Conservation (phyloP, 2,888 invertebrate genomes). For the Euzetes globulus region DNA sequence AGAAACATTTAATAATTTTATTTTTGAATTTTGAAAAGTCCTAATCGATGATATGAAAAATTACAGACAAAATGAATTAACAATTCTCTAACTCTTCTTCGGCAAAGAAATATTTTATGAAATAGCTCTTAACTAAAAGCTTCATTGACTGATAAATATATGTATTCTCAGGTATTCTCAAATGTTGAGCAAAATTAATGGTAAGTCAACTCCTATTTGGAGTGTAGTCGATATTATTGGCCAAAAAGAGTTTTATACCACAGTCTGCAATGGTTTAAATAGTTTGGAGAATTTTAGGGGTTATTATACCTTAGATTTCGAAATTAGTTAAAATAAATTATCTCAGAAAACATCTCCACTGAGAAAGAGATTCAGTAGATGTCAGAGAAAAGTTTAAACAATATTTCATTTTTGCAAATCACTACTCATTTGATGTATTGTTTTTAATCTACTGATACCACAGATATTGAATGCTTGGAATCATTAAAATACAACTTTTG, state of each 20-base stretch:
- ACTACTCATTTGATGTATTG: conserved; percentile 19
- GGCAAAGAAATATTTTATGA: background rate
- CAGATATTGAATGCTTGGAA: background rate
- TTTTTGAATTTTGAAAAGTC: background rate
- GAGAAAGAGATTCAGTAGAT: conserved; percentile 13
- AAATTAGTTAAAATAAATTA: conserved; percentile 27
- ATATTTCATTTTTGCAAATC: conserved; percentile 25
- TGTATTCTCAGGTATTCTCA: background rate
- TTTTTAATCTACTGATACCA: background rate
- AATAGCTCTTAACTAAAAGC: background rate
- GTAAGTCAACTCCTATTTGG: conserved; percentile 13
- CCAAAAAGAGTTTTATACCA: conserved; percentile 13
- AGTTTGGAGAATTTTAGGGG: background rate
- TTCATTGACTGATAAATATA: conserved; percentile 10
- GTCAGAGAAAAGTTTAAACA: conserved; percentile 12
- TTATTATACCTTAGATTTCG: conserved; percentile 26
- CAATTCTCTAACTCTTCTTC: conserved; percentile 9
- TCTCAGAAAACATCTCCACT: conserved; percentile 23
- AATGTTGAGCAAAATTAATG: conserved; percentile 24
- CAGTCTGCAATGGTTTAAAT: background rate
- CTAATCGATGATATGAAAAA: conserved; percentile 12
- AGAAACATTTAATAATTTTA: background rate
- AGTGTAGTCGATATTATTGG: conserved; percentile 19
- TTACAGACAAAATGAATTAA: conserved; percentile 18
- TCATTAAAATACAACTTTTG: background rate